Evolutionary conservation across 1,140 invertebrate species (phyloP), one percentile per base, ranked within the genome.

Genomic region (Apis laboriosa): DNA sequence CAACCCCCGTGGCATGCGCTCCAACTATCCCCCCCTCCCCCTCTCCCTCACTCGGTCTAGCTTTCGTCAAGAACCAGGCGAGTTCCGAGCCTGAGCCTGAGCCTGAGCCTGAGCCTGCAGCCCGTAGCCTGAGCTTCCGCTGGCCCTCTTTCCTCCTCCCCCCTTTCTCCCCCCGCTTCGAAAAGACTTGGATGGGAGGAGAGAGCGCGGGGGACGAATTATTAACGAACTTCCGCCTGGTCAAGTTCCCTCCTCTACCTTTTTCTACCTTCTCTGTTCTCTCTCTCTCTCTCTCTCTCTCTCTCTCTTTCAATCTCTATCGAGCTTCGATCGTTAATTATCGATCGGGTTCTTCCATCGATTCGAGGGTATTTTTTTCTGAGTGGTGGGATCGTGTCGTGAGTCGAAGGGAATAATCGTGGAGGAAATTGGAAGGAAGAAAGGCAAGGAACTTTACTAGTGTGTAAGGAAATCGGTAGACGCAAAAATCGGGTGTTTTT

Each of bases 1-100:
- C 85, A 90, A 87, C 78, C 87, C 80, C 86, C 88, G 84, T 86
- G 80, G 88, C 88, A 83, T 88, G 89, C 86, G 81, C 83, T 81
- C 84, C 85, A 85, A 87, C 86, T 83, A 78, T 68, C 77, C 60
- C 58, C 74, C 56, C n/a, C 19, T 7, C 19, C 19, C 34, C 24
- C 8, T 8, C 15, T 21, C n/a, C 53, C 21, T n/a, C 43, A 1
- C 55, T 51, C 24, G 9, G n/a, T 55, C 67, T n/a, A 28, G 19
- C 51, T 24, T 21, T 82, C 75, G 61, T 43, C 63, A 58, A 75
- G 74, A 87, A 75, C 34, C 64, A 68, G 83, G 19, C 55, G 63
- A 82, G 86, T 71, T 81, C 76, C 77, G 77, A 76, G 34, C 34
- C 34, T 86, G 79, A 79, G 72, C 34, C 60, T 24, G 60, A 79